Base-by-base conservation (phyloP, 2,888 invertebrate genomes). In the Zootermopsis nevadensis region DNA sequence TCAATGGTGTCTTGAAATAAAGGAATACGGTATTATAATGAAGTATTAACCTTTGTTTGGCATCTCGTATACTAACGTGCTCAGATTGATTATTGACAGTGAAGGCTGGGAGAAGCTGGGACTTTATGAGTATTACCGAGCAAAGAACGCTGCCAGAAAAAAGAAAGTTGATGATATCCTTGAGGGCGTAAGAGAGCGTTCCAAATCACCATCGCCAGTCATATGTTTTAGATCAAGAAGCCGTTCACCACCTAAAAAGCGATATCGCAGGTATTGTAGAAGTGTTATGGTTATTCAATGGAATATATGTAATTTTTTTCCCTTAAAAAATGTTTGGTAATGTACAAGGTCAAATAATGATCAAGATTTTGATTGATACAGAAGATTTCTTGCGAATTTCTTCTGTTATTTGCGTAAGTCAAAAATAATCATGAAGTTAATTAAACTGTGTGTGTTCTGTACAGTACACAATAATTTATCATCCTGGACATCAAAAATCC, bases 41-140 rank as follows among this genome's bases (percentile, higher is more conserved):
- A 31, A 15, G n/a, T 0, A 27, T 67, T 10, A 67, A n/a, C 10
- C 12, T 35, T 33, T 72, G 6, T 60, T n/a, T 0, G 0, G n/a
- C 8, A 8, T 60, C 60, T 27, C n/a, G n/a, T 60, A n/a, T 27
- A 60, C 27, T 60, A 15, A 60, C 60, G n/a, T 60, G 1, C 31
- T 19, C 69, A 83, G 82, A 60, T 74, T 80, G 77, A 83, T 84
- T 84, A n/a, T 83, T 83, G 83, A 82, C 79, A 92, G 91, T 89
- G 99, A 99, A 90, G 99, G 99, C 48, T 99, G 99, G 99, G 99
- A 99, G 89, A 98, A 98, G 90, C 92, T 99, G 88, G 99, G 98
- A 85, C 92, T 99, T 82, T 98, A 98, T 89, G 99, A 99, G 90
- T 99, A 98, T 91, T 99, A 97, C 90, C 97, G 98, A 90, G 97